Conservation (phyloP, 2,888 invertebrate species). For the Diarsia brunnea region DNA sequence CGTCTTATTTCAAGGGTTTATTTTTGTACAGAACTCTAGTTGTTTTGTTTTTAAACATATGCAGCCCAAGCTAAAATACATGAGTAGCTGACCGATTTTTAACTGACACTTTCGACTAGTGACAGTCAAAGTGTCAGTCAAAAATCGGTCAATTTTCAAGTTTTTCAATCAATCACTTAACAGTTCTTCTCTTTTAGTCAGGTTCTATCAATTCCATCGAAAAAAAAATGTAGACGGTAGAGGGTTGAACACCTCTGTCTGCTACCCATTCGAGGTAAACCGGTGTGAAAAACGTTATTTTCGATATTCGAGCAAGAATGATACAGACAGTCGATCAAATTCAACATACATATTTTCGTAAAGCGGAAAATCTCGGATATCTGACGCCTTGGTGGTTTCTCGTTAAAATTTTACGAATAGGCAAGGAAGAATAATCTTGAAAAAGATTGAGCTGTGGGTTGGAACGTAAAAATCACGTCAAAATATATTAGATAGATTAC, state of each 20-base stretch:
- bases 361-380: conserved; percentile 41
- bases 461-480: not conserved
- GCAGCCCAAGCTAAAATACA: no score
- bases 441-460: not conserved
- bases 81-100: no score
- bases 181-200: not conserved
- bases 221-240: not conserved
- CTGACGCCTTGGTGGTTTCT: conserved; percentile 36
- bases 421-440: not conserved
- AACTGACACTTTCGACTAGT: no score
- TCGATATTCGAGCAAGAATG: conserved; percentile 17
- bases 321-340: conserved; percentile 36
- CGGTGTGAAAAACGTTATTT: not conserved
- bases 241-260: not conserved
- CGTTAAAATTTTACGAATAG: conserved; percentile 33
- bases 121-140: no score
- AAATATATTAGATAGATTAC: not conserved
- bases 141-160: no score
- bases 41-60: no score
- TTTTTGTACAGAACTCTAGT: no score
- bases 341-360: conserved; percentile 13
- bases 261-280: no score
- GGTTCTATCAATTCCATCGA: not conserved
- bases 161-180: not conserved
- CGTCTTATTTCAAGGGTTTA: no score